Percentiles rank a stretch among this genome's conserved stretches.
phyloP scores from a whole-genome alignment of 2,888 invertebrate species.

The Heteromyza rotundicornis region DNA sequence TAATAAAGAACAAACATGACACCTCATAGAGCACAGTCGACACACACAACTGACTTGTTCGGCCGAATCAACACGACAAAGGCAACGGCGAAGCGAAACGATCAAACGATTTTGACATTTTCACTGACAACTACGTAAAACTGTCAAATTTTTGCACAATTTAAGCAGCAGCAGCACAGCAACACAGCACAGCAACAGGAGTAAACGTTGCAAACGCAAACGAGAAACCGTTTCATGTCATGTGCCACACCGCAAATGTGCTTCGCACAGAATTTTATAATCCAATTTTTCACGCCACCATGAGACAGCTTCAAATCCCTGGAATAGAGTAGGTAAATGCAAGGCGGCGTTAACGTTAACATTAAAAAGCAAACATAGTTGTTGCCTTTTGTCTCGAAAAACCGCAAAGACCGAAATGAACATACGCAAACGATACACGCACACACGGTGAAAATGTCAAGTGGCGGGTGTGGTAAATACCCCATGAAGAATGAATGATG shows the following conservation, averaged over 20 bases:
- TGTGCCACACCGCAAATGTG: constrained; percentile 1
- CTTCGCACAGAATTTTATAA: constrained; percentile 39
- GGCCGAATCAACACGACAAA: too few relatives aligned
- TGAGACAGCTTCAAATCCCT: constrained; percentile 15
- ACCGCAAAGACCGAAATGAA: neutral
- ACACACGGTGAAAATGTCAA: neutral
- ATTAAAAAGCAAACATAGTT: too few relatives aligned
- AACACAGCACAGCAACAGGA: constrained; percentile 4
- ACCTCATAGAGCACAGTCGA: too few relatives aligned
- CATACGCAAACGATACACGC: neutral
- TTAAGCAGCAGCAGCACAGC: constrained; percentile 4
- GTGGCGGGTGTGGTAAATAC: neutral
- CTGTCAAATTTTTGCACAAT: constrained; percentile 28
- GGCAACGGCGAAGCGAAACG: constrained; percentile 12
- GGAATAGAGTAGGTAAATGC: too few relatives aligned
- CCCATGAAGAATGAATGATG: too few relatives aligned
- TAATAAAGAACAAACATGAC: too few relatives aligned
- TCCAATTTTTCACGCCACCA: constrained; percentile 42
- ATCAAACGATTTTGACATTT: constrained; percentile 12
- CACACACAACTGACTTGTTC: too few relatives aligned
- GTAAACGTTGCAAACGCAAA: too few relatives aligned
- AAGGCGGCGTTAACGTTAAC: too few relatives aligned
- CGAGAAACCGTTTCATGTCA: neutral
- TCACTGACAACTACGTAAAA: constrained; percentile 25
- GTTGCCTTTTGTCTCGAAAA: too few relatives aligned